Conservation (phyloP, 30 jellyfish, hydroid and myxozoan species). For the Turritopsis dohrnii region DNA sequence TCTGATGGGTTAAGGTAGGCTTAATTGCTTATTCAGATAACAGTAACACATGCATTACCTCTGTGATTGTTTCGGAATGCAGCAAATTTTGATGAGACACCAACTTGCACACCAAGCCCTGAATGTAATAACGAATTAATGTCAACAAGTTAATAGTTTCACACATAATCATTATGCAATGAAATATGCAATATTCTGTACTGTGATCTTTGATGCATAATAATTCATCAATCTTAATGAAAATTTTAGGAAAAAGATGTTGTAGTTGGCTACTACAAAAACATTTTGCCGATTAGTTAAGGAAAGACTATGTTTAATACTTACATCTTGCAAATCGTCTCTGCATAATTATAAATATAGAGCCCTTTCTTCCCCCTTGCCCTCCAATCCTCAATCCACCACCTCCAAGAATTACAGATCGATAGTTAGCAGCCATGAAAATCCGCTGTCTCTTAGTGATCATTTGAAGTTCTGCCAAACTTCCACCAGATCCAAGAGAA, state of each 20-base stretch:
- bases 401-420: constrained; percentile 78
- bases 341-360: constrained; percentile 58
- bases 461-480: constrained; percentile 43
- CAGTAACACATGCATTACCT: too few species aligned
- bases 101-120: constrained; percentile 44
- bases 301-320: too few species aligned
- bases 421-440: constrained; percentile 54
- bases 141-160: neutral
- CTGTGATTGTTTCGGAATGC: constrained; percentile 31
- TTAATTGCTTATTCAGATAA: too few species aligned
- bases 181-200: too few species aligned
- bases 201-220: too few species aligned
- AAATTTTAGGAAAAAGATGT: too few species aligned
- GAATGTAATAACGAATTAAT: neutral
- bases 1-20: too few species aligned
- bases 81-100: constrained; percentile 31
- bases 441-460: constrained; percentile 52
- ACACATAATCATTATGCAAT: neutral
- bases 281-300: too few species aligned
- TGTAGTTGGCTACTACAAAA: too few species aligned
- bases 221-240: too few species aligned
- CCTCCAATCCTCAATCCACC: constrained; percentile 72
- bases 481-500: constrained; percentile 62
- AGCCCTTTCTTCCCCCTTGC: constrained; percentile 42
- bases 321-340: constrained; percentile 58